phyloP scores from a whole-genome alignment of 2,888 invertebrate genomes.

The Catocala nupta region DNA sequence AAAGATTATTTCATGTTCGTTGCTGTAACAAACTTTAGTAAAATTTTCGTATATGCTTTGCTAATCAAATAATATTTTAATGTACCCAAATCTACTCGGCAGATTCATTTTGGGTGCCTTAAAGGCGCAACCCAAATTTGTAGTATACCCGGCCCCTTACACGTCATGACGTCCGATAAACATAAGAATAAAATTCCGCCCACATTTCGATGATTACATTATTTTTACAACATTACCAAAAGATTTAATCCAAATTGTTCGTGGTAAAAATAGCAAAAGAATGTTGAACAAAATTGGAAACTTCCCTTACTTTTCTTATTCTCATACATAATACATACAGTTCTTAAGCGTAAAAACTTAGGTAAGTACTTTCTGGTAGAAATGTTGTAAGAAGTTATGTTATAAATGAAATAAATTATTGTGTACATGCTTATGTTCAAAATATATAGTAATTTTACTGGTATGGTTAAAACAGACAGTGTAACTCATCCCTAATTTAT shows the following conservation, averaged over 20 bases:
- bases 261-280: conserved; percentile 31
- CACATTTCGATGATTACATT: conserved; percentile 32
- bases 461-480: too few relatives aligned
- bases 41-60: too few relatives aligned
- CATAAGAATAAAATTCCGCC: conserved; percentile 13
- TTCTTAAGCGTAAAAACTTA: conserved; percentile 48
- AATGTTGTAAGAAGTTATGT: conserved; percentile 17
- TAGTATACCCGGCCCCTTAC: neutral
- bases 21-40: too few relatives aligned
- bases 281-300: conserved; percentile 43
- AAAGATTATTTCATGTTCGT: too few relatives aligned
- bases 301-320: conserved; percentile 34
- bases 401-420: conserved; percentile 21
- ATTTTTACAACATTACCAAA: conserved; percentile 46
- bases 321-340: conserved; percentile 52
- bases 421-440: neutral
- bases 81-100: too few relatives aligned
- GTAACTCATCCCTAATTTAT: too few relatives aligned
- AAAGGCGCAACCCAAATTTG: too few relatives aligned
- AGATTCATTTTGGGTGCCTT: too few relatives aligned
- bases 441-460: neutral
- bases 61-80: too few relatives aligned
- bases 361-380: conserved; percentile 32
- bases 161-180: conserved; percentile 1
- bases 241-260: conserved; percentile 49